Conservation (phyloP, 2,797 vertebrate species). For the Gila robusta region DNA sequence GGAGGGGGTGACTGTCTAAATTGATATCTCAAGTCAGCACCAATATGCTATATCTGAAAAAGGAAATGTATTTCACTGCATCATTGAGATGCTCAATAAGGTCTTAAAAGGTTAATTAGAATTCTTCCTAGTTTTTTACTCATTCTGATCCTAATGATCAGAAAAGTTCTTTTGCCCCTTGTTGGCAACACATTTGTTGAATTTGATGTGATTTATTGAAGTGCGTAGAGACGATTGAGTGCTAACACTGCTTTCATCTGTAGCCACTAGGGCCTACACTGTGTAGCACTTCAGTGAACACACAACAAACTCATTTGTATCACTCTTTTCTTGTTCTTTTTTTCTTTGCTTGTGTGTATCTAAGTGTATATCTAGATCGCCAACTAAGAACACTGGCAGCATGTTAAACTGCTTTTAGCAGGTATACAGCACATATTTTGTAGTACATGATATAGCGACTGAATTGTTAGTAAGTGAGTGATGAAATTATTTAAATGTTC, state of each 20-base stretch:
- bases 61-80: slow-evolving; percentile 35
- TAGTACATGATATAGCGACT: neutral
- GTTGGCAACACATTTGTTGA: slow-evolving; percentile 58
- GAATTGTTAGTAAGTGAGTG: neutral
- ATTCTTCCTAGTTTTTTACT: slow-evolving; percentile 8
- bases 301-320: slow-evolving; percentile 14
- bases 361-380: neutral
- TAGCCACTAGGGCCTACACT: neutral
- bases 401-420: slow-evolving; percentile 2
- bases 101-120: slow-evolving; percentile 50
- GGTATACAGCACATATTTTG: neutral
- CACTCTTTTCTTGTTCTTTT: slow-evolving; percentile 9
- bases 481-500: neutral
- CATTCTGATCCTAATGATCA: slow-evolving; percentile 37
- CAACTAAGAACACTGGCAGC: neutral
- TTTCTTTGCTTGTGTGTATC: slow-evolving; percentile 4
- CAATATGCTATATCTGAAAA: slow-evolving; percentile 36
- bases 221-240: neutral
- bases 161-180: neutral
- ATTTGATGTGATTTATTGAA: slow-evolving; percentile 33
- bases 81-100: slow-evolving; percentile 44
- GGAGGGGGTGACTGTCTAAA: neutral
- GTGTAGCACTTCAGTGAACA: slow-evolving; percentile 11
- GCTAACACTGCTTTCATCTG: slow-evolving; percentile 19
- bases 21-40: slow-evolving; percentile 32